Percentiles rank a stretch among this genome's conserved stretches.
These are phyloP conservation scores for Macrobrachium nipponense DNA, from an alignment of 1,140 invertebrate species.

Conservation along the genomic window DNA sequence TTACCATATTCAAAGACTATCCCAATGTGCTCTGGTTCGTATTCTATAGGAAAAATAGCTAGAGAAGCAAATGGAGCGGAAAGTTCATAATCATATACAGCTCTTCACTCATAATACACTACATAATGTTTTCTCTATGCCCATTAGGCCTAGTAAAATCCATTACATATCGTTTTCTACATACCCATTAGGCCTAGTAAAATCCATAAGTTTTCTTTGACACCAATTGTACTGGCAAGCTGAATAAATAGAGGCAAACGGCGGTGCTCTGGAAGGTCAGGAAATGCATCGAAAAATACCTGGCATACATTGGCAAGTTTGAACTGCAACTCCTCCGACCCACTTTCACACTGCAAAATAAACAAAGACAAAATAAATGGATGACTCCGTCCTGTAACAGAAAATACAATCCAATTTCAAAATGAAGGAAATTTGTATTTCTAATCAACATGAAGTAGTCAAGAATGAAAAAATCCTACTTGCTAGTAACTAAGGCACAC, in stretches of 20 bases:
- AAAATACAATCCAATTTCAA: too few relatives aligned
- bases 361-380: background rate
- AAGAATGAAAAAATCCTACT: too few relatives aligned
- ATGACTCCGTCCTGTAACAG: background rate
- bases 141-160: constrained; percentile 69
- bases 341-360: constrained; percentile 16
- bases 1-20: too few relatives aligned
- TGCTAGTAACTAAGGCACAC: too few relatives aligned
- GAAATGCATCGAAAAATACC: constrained; percentile 88
- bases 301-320: constrained; percentile 40
- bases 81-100: too few relatives aligned
- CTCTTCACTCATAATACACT: too few relatives aligned
- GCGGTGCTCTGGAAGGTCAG: constrained; percentile 91
- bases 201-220: constrained; percentile 79
- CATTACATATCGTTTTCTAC: constrained; percentile 70
- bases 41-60: too few relatives aligned
- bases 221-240: constrained; percentile 79
- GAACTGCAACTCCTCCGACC: background rate
- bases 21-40: too few relatives aligned
- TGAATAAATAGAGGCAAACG: constrained; percentile 83
- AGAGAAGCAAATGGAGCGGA: too few relatives aligned
- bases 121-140: constrained; percentile 59
- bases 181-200: constrained; percentile 67
- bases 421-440: too few relatives aligned
- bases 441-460: too few relatives aligned